Conservation (phyloP, 1,140 invertebrate genomes). For the Leptinotarsa undecemlineata region DNA sequence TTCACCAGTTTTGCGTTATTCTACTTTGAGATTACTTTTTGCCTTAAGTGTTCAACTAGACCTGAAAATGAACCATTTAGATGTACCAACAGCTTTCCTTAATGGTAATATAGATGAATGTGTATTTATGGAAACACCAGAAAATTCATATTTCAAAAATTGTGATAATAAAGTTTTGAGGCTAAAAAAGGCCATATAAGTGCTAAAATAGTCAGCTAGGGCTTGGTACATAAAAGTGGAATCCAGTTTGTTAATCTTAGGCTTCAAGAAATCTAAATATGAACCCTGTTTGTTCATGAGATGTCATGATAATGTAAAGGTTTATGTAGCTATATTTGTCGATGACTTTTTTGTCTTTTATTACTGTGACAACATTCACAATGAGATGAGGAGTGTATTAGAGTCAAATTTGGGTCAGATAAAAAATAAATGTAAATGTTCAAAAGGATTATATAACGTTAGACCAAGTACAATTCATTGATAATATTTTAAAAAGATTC, state of each 20-base stretch:
- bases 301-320: conserved; percentile 33
- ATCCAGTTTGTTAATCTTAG: conserved; percentile 39
- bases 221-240: conserved; percentile 53
- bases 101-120: conserved; percentile 48
- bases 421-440: too few species aligned
- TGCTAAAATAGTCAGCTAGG: conserved; percentile 55
- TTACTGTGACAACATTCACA: conserved; percentile 34
- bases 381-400: conserved; percentile 36
- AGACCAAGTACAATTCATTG: too few species aligned
- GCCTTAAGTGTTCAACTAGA: conserved; percentile 31
- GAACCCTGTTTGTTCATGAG: conserved; percentile 51
- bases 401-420: conserved; percentile 33
- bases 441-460: too few species aligned
- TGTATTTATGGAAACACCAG: conserved; percentile 34
- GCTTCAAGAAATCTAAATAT: conserved; percentile 39
- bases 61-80: conserved; percentile 26
- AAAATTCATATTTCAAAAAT: conserved; percentile 43
- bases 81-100: conserved; percentile 53
- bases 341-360: conserved; percentile 52
- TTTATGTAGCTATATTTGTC: conserved; percentile 50
- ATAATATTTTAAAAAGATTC: conserved; percentile 32
- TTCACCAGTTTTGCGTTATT: conserved; percentile 48
- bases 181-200: conserved; percentile 53
- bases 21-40: conserved; percentile 34
- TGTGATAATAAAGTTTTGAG: conserved; percentile 38